phyloP scores from a whole-genome alignment of 2,113 vertebrate genomes.

The Elachura formosa region DNA sequence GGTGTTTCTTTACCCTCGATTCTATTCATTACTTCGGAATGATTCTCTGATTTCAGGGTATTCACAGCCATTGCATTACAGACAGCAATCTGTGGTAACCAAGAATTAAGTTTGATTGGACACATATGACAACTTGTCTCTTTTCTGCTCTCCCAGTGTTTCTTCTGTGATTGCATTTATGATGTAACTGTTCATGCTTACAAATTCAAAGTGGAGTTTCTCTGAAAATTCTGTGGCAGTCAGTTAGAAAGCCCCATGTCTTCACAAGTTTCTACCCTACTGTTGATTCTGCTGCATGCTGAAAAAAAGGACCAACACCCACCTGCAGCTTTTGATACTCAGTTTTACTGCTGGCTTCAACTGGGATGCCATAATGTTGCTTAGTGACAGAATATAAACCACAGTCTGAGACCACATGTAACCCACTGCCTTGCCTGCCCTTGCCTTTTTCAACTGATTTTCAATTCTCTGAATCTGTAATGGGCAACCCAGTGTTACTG shows the following conservation, averaged over 20 bases:
- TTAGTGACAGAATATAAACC: background rate
- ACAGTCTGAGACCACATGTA: background rate
- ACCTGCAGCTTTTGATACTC: background rate
- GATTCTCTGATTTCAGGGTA: background rate
- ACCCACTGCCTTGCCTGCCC: background rate
- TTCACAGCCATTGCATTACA: background rate
- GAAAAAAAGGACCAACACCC: background rate
- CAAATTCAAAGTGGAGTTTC: background rate
- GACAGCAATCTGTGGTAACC: background rate
- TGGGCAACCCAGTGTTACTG: background rate
- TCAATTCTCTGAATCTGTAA: background rate
- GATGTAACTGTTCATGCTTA: background rate
- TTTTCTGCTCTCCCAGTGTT: background rate
- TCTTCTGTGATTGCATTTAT: background rate
- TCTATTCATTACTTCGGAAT: conserved; percentile 1
- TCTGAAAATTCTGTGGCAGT: background rate
- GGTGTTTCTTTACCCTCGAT: background rate
- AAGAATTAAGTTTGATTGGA: background rate
- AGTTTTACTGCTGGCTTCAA: background rate
- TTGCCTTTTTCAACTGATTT: background rate
- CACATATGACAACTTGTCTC: background rate
- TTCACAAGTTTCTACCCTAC: background rate
- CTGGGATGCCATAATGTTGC: background rate
- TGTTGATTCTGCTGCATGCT: background rate
- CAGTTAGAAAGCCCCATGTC: background rate